These are phyloP conservation scores for Subacronicta megacephala DNA, from an alignment of 2,888 invertebrate genomes.

Conservation along the genomic window DNA sequence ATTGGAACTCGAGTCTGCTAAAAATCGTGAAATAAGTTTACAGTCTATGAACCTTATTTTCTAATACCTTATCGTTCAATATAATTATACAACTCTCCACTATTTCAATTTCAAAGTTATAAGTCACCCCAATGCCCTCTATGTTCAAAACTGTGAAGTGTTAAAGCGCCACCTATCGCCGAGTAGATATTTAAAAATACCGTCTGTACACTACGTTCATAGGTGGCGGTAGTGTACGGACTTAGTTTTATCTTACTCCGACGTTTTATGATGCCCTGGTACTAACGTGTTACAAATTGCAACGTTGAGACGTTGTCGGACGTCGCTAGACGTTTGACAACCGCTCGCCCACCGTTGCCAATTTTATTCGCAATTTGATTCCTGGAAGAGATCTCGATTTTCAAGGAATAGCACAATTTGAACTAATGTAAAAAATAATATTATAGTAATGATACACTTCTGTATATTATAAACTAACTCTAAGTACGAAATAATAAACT, in stretches of 20 bases:
- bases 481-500: too few relatives aligned
- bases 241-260: constrained; percentile 21
- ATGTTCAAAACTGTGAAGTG: background rate
- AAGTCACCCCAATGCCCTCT: constrained; percentile 23
- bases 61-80: too few relatives aligned
- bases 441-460: too few relatives aligned
- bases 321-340: constrained; percentile 63
- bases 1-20: background rate
- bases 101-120: too few relatives aligned
- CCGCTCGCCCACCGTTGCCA: constrained; percentile 63
- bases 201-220: constrained; percentile 2
- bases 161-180: constrained; percentile 58
- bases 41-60: too few relatives aligned
- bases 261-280: constrained; percentile 73
- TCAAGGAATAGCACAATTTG: too few relatives aligned
- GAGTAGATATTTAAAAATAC: constrained; percentile 49
- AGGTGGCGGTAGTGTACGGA: constrained; percentile 62
- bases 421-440: too few relatives aligned
- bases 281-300: constrained; percentile 85
- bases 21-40: background rate
- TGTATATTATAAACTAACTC: too few relatives aligned
- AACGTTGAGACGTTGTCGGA: constrained; percentile 79
- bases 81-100: too few relatives aligned
- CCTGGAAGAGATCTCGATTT: background rate
- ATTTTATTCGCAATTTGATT: constrained; percentile 64